phyloP scores from a whole-genome alignment of 92 coral and sea anemone genomes.

The Epizoanthus scotinus region DNA sequence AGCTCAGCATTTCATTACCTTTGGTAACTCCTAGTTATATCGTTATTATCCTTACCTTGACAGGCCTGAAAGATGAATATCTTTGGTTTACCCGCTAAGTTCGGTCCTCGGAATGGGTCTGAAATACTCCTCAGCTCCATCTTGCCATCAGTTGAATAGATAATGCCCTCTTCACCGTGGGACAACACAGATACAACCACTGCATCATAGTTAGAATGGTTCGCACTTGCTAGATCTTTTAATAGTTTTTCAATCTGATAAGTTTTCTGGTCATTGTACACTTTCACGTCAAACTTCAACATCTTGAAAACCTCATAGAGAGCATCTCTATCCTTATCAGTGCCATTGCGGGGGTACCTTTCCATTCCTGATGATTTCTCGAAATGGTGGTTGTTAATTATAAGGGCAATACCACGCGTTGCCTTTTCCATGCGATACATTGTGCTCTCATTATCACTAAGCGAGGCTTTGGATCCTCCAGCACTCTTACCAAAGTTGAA shows the following conservation, averaged over 20 bases:
- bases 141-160: conserved; percentile 86
- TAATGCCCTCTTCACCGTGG: conserved; percentile 85
- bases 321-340: conserved; percentile 79
- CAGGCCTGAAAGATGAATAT: conserved; percentile 89
- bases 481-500: conserved; percentile 55
- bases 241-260: conserved; percentile 53
- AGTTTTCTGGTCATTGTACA: conserved; percentile 62
- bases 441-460: conserved; percentile 31
- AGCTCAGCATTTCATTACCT: too few species aligned
- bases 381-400: conserved; percentile 74
- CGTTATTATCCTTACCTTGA: conserved; percentile 57
- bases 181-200: conserved; percentile 65
- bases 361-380: conserved; percentile 75
- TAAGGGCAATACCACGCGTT: conserved; percentile 74
- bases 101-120: conserved; percentile 59
- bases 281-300: conserved; percentile 58
- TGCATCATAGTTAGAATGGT: conserved; percentile 67
- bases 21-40: not conserved
- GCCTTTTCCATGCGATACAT: conserved; percentile 70
- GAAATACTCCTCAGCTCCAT: conserved; percentile 64
- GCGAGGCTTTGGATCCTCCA: conserved; percentile 33
- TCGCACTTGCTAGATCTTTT: conserved; percentile 57
- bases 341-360: conserved; percentile 81
- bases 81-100: conserved; percentile 83
- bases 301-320: conserved; percentile 48